phyloP scores from a whole-genome alignment of 2,888 invertebrate species.

The Rhingia campestris region DNA sequence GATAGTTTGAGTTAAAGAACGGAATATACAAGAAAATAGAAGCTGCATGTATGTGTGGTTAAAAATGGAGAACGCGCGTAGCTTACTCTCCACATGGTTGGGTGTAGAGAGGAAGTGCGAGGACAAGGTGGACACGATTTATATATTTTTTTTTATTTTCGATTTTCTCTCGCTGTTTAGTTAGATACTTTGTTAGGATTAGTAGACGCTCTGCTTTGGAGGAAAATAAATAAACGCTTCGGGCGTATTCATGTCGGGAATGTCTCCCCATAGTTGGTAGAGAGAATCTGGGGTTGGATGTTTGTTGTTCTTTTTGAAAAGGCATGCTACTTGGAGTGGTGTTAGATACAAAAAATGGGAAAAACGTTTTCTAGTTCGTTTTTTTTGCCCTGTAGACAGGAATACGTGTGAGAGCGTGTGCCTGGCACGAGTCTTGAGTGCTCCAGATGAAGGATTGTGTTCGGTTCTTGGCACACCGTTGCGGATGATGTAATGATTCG shows the following conservation, averaged over 20 bases:
- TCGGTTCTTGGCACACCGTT: slow-evolving; percentile 60
- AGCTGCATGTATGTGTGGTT: slow-evolving; percentile 65
- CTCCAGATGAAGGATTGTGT: slow-evolving; percentile 41
- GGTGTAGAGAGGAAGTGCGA: not conserved
- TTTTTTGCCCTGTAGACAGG: slow-evolving; percentile 23
- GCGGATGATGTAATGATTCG: slow-evolving; percentile 52
- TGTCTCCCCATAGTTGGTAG: slow-evolving; percentile 7
- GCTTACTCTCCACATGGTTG: slow-evolving; percentile 22
- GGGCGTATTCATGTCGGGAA: slow-evolving; percentile 19
- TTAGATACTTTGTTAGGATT: slow-evolving; percentile 68
- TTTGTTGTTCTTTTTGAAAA: slow-evolving; percentile 37
- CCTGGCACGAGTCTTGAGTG: slow-evolving; percentile 55
- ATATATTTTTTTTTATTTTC: slow-evolving; percentile 32
- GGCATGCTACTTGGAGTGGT: slow-evolving; percentile 10
- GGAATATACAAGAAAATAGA: slow-evolving; percentile 73
- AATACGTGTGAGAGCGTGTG: slow-evolving; percentile 57
- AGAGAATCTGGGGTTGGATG: slow-evolving; percentile 3
- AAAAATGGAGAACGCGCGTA: slow-evolving; percentile 60
- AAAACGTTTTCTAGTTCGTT: slow-evolving; percentile 36
- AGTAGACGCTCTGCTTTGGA: slow-evolving; percentile 69
- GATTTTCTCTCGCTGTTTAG: slow-evolving; percentile 52
- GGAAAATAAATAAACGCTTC: slow-evolving; percentile 64
- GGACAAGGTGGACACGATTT: slow-evolving; percentile 9
- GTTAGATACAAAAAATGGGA: not conserved
- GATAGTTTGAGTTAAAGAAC: slow-evolving; percentile 76